phyloP scores from a whole-genome alignment of 2,888 invertebrate species.

The Mayetiola destructor region DNA sequence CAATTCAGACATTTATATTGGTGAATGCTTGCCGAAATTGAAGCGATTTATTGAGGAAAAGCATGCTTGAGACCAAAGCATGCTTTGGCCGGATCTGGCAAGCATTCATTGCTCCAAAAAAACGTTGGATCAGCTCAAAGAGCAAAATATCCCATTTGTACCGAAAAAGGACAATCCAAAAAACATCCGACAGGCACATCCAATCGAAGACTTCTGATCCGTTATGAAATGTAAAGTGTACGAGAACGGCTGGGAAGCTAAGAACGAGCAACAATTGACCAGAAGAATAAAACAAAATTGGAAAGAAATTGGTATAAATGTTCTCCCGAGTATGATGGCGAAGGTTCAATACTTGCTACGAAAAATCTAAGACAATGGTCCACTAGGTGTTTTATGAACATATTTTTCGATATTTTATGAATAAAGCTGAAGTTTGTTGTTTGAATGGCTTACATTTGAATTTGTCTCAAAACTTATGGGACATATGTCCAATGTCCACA shows the following conservation, averaged over 20 bases:
- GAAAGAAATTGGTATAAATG: not conserved
- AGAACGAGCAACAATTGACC: slow-evolving; percentile 4
- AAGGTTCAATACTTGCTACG: not conserved
- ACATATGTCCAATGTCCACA: no score
- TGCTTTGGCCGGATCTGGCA: slow-evolving; percentile 5
- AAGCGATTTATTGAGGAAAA: not conserved
- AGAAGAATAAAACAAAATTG: not conserved
- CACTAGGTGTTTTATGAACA: not conserved
- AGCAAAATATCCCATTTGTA: not conserved
- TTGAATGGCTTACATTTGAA: no score
- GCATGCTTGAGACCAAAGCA: not conserved
- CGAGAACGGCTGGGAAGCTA: not conserved
- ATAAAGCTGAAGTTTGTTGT: no score
- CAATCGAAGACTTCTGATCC: not conserved
- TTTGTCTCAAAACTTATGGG: no score
- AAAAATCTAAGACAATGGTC: not conserved
- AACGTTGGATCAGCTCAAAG: not conserved
- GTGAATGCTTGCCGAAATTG: not conserved
- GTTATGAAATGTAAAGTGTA: not conserved
- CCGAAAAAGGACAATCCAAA: not conserved
- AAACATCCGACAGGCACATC: not conserved
- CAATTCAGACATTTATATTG: not conserved
- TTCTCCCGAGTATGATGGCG: not conserved
- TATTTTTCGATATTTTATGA: not conserved
- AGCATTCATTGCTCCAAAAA: not conserved